phyloP scores from a whole-genome alignment of 2,888 invertebrate species.

The Ophion ellenae region DNA sequence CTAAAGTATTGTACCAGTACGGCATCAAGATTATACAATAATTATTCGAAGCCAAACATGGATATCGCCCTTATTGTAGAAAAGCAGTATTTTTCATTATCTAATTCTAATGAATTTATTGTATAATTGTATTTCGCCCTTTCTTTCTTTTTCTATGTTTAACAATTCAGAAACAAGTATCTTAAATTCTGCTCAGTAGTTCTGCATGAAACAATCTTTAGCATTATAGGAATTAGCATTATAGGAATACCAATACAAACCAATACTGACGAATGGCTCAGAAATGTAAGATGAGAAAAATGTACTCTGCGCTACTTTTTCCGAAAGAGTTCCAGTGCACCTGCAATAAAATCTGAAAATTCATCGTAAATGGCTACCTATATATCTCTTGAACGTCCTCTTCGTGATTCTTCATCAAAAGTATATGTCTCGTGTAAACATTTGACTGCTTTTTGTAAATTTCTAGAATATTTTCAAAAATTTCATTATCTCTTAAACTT shows the following conservation, averaged over 20 bases:
- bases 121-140: not conserved
- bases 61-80: not conserved
- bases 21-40: not conserved
- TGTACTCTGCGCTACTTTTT: too few species aligned
- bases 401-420: too few species aligned
- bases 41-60: not conserved
- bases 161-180: not conserved
- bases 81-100: not conserved
- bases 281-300: too few species aligned
- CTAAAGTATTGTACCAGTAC: not conserved
- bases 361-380: too few species aligned
- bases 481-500: not conserved
- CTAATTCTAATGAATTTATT: not conserved
- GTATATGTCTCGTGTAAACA: too few species aligned
- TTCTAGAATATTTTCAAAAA: not conserved
- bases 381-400: too few species aligned
- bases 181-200: not conserved
- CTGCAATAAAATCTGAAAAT: too few species aligned
- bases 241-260: too few species aligned
- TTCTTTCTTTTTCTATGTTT: not conserved
- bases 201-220: not conserved
- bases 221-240: too few species aligned
- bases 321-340: too few species aligned
- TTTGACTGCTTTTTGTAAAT: too few species aligned
- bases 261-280: too few species aligned